Evolutionary conservation across 2,113 vertebrate species (phyloP).

Genomic region (Pao palembangensis): DNA sequence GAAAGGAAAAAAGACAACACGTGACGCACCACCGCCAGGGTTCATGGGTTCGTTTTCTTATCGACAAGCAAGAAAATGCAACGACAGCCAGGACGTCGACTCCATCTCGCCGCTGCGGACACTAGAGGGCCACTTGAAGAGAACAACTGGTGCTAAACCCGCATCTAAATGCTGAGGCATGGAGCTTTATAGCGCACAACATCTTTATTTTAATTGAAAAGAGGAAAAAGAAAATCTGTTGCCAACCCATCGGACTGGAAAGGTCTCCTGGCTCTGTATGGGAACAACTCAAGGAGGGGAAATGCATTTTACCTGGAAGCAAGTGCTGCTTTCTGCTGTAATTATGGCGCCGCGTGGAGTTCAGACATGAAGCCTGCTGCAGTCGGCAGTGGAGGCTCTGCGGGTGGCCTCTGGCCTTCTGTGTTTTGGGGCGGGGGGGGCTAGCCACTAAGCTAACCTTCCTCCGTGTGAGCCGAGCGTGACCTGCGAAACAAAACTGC

Average conservation of each 20-base stretch:
- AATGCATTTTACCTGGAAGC: slow-evolving; percentile 21
- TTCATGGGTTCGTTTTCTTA: too few relatives aligned
- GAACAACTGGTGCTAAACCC: too few relatives aligned
- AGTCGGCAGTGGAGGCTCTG: slow-evolving; percentile 69
- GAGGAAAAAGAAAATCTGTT: not conserved
- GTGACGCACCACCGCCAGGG: too few relatives aligned
- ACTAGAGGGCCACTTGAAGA: too few relatives aligned
- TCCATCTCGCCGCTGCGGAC: too few relatives aligned
- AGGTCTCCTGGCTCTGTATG: slow-evolving; percentile 23
- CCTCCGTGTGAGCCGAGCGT: slow-evolving; percentile 72
- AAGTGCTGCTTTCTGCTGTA: slow-evolving; percentile 71
- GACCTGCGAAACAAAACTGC: slow-evolving; percentile 67
- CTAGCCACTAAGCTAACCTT: slow-evolving; percentile 70
- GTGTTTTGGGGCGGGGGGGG: slow-evolving; percentile 55
- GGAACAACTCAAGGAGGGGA: slow-evolving; percentile 12
- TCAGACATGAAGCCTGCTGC: slow-evolving; percentile 76
- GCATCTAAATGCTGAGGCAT: too few relatives aligned
- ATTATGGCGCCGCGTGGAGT: slow-evolving; percentile 79
- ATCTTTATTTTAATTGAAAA: not conserved
- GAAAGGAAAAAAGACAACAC: too few relatives aligned
- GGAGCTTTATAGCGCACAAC: too few relatives aligned
- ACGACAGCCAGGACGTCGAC: too few relatives aligned
- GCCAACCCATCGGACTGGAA: not conserved
- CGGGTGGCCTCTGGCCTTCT: slow-evolving; percentile 70
- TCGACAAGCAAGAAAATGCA: too few relatives aligned